Evolutionary conservation across 2,888 invertebrate species (phyloP).

Genomic region (Oithona nana): DNA sequence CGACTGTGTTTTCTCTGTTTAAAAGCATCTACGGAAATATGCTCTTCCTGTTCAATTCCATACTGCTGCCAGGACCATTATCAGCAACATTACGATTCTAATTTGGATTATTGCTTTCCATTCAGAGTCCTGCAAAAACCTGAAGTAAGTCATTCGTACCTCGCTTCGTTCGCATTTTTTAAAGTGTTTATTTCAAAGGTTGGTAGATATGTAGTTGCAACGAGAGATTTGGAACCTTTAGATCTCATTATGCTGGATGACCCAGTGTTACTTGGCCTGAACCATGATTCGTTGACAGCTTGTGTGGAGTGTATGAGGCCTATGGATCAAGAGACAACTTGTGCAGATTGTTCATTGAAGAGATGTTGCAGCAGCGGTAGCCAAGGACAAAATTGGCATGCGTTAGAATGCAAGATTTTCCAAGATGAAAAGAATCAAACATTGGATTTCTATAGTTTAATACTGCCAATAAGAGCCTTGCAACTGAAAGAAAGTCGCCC

Average conservation of each 20-base stretch:
- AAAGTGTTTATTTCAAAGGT: too few relatives aligned
- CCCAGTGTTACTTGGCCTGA: conserved; percentile 20
- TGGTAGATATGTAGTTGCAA: conserved; percentile 20
- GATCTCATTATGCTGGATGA: conserved; percentile 20
- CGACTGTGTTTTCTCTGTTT: conserved; percentile 7
- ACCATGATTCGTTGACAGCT: conserved; percentile 20
- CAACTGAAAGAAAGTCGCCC: background rate
- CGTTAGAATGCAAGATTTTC: background rate
- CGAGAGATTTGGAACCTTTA: conserved; percentile 20
- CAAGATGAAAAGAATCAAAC: too few relatives aligned
- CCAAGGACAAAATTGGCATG: background rate
- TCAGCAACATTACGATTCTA: background rate
- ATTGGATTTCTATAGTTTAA: too few relatives aligned
- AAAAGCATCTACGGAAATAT: background rate
- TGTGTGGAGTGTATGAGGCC: conserved; percentile 21
- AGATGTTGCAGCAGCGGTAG: too few relatives aligned
- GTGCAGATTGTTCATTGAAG: too few relatives aligned
- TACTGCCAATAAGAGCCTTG: too few relatives aligned
- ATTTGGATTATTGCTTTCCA: background rate
- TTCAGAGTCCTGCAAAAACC: background rate
- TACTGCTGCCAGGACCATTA: conserved; percentile 1
- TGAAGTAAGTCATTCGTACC: background rate
- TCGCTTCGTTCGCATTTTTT: background rate
- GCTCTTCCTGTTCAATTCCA: background rate
- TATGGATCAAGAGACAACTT: too few relatives aligned